Percentiles rank a stretch among this genome's conserved stretches.
Conservation (phyloP, 2,888 invertebrate genomes). For the Callosobruchus maculatus region DNA sequence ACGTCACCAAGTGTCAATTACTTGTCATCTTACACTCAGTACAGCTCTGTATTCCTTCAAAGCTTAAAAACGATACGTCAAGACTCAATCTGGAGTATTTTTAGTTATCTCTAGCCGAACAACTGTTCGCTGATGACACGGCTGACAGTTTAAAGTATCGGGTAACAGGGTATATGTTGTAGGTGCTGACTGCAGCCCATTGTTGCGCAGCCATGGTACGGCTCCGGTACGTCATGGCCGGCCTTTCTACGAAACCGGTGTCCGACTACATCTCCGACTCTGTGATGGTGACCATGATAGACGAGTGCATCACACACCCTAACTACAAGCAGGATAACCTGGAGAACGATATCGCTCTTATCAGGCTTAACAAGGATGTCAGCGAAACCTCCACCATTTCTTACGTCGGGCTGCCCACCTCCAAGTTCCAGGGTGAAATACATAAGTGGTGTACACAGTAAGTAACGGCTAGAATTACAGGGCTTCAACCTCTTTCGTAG, state of each 20-base stretch:
- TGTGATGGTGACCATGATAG: background rate
- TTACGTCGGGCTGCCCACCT: background rate
- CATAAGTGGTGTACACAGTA: background rate
- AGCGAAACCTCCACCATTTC: background rate
- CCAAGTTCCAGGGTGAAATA: background rate
- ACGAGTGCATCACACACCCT: constrained; percentile 2
- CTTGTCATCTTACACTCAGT: too few relatives aligned
- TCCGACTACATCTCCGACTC: background rate
- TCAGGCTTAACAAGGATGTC: background rate
- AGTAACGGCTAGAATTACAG: background rate
- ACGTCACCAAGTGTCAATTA: too few relatives aligned
- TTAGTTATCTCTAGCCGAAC: too few relatives aligned
- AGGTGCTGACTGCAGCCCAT: background rate
- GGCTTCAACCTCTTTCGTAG: too few relatives aligned
- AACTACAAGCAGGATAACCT: background rate
- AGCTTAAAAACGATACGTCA: too few relatives aligned
- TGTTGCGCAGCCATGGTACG: background rate
- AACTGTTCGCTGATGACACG: too few relatives aligned
- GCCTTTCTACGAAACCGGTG: background rate
- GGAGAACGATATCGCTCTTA: constrained; percentile 10
- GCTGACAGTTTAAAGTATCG: too few relatives aligned
- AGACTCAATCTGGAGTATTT: too few relatives aligned
- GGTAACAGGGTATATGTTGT: too few relatives aligned
- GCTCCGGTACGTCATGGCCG: background rate
- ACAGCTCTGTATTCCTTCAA: too few relatives aligned